Conservation (phyloP, 2,113 vertebrate species). For the Gasterosteus aculeatus region DNA sequence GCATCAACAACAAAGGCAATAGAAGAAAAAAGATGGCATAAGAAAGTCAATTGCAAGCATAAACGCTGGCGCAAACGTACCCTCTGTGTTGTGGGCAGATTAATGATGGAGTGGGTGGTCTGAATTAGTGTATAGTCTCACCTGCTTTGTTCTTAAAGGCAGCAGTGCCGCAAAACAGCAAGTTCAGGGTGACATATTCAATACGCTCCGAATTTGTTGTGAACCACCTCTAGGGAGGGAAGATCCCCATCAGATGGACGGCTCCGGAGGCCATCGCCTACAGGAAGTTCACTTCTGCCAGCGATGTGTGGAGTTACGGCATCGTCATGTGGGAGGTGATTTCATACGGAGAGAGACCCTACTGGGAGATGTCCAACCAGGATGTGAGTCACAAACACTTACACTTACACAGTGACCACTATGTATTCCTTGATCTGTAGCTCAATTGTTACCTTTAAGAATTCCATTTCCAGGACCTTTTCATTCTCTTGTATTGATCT, state of each 20-base stretch:
- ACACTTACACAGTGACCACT: not conserved
- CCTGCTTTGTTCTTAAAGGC: conserved; percentile 12
- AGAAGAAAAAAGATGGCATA: conserved; percentile 20
- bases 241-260: conserved; percentile 85
- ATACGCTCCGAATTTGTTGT: conserved; percentile 8
- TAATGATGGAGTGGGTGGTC: conserved; percentile 19
- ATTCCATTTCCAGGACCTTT: not conserved
- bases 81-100: not conserved
- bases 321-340: conserved; percentile 87
- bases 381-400: conserved; percentile 77
- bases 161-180: not conserved
- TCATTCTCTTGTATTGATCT: not conserved
- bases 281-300: conserved; percentile 85
- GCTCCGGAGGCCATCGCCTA: conserved; percentile 84
- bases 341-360: conserved; percentile 83
- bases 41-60: conserved; percentile 27
- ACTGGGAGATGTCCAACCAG: conserved; percentile 87
- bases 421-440: not conserved
- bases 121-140: conserved; percentile 21
- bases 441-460: not conserved
- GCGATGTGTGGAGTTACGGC: conserved; percentile 84
- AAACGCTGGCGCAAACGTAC: conserved; percentile 21
- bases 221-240: conserved; percentile 76
- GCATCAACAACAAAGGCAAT: conserved; percentile 59
- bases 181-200: conserved; percentile 11